phyloP scores from a whole-genome alignment of 2,888 invertebrate species.

The Ectropis crepuscularia region DNA sequence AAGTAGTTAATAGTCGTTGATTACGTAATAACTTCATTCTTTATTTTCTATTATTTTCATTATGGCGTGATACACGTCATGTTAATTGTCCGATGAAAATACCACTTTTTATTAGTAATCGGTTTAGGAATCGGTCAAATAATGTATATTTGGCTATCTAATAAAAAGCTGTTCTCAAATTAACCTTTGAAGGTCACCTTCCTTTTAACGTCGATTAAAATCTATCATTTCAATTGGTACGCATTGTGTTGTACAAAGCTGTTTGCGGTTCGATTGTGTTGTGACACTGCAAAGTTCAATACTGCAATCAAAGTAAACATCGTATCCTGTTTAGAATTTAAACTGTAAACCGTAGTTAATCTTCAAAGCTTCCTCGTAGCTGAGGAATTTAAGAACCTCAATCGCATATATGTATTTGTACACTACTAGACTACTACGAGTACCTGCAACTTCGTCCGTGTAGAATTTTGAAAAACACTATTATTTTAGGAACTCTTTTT shows the following conservation, averaged over 20 bases:
- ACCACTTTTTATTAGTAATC: slow-evolving; percentile 39
- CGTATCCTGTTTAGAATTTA: not conserved
- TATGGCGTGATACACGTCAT: slow-evolving; percentile 65
- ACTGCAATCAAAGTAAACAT: slow-evolving; percentile 10
- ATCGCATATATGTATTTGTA: not conserved
- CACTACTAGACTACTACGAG: slow-evolving; percentile 18
- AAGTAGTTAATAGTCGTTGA: slow-evolving; percentile 47
- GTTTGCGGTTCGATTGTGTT: slow-evolving; percentile 16
- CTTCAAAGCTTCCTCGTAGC: slow-evolving; percentile 3
- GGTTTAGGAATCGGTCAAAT: slow-evolving; percentile 44
- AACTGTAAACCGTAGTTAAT: slow-evolving; percentile 6
- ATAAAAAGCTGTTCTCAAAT: slow-evolving; percentile 46
- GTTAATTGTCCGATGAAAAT: slow-evolving; percentile 47
- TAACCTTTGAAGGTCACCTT: slow-evolving; percentile 45
- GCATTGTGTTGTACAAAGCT: slow-evolving; percentile 18
- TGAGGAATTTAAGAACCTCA: not conserved
- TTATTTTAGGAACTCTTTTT: too few relatives aligned
- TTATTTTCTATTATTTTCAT: slow-evolving; percentile 56
- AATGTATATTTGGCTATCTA: slow-evolving; percentile 45
- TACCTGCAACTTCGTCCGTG: too few relatives aligned
- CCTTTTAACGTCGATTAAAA: slow-evolving; percentile 40
- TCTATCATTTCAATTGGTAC: slow-evolving; percentile 28
- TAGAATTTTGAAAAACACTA: too few relatives aligned
- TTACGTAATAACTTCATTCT: slow-evolving; percentile 60
- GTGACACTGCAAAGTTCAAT: slow-evolving; percentile 13